Base-by-base conservation (phyloP, 2,113 vertebrate genomes). In the Notarius quadriscutis region DNA sequence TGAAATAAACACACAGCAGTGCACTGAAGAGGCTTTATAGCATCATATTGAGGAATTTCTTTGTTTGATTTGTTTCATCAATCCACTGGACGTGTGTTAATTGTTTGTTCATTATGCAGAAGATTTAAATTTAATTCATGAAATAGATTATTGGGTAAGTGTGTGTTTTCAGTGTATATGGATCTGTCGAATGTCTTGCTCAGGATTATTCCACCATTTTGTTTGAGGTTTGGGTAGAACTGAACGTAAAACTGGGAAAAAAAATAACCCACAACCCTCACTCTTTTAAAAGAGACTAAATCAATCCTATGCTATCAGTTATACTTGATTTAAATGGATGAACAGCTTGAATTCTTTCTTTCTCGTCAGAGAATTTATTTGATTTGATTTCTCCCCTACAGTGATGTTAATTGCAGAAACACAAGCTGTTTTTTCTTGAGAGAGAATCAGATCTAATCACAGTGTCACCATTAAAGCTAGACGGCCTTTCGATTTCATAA, bases 301-400 rank as follows among this genome's bases (percentile, higher is more conserved):
- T 75, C 48, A 75, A 75, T 75, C 20, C 72, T 9, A 75, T 50
- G 72, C 51, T 69, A 75, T 75, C 55, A 72, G 15, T 82, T 57
- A 50, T 25, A 60, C 51, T 22, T 50, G 18, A 87, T 60, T 48
- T 87, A 62, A 87, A 41, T 79, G 75, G 41, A 87, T 58, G 57
- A 74, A 62, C 55, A 51, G 34, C 41, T 34, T 75, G 30, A 83
- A n/a, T 48, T 72, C 20, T 20, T 14, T 27, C 12, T 30, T 20
- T 12, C 72, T 50, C 41, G 25, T 5, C 48, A 18, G 41, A 75
- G 72, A 25, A 71, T 41, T 7, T 34, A 72, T 72, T 7, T 72
- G 9, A 1, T 72, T 41, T 72, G 34, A 72, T 72, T 72, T 41
- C 69, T 72, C 17, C 17, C 30, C 34, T 72, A 72, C 30, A 41